phyloP scores from a whole-genome alignment of 2,888 invertebrate species.

The Drosophila gaucha region DNA sequence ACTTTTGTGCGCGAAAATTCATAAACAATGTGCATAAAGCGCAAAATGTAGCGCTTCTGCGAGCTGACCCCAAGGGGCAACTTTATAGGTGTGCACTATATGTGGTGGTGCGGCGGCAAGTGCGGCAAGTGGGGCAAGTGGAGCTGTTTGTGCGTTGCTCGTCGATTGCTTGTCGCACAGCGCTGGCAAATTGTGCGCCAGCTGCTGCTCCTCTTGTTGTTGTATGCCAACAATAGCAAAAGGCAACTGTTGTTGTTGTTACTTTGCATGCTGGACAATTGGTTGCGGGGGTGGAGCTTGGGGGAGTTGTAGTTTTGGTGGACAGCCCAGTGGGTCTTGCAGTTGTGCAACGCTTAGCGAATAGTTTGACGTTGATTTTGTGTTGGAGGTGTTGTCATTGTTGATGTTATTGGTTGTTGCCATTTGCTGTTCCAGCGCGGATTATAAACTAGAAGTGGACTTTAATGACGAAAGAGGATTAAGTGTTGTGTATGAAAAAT shows the following conservation, averaged over 20 bases:
- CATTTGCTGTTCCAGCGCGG: conserved; percentile 19
- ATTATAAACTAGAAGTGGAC: conserved; percentile 18
- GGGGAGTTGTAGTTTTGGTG: neutral
- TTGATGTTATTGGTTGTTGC: conserved; percentile 32
- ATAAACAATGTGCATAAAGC: conserved; percentile 78
- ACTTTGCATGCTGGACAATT: conserved; percentile 35
- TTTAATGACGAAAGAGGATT: conserved; percentile 10
- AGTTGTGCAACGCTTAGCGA: conserved; percentile 37
- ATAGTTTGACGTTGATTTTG: conserved; percentile 42
- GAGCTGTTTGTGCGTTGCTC: conserved; percentile 19
- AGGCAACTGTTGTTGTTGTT: conserved; percentile 35
- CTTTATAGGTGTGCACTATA: conserved; percentile 18
- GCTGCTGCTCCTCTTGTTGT: conserved; percentile 36
- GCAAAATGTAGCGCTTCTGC: conserved; percentile 77
- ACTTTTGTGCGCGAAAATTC: conserved; percentile 78
- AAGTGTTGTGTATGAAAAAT: neutral
- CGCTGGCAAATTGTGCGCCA: conserved; percentile 65
- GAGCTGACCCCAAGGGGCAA: conserved; percentile 45
- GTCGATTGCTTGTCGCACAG: conserved; percentile 53
- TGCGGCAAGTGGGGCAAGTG: neutral
- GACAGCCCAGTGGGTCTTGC: conserved; percentile 22
- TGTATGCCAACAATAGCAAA: conserved; percentile 47
- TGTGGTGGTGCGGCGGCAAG: neutral
- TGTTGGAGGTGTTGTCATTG: conserved; percentile 48
- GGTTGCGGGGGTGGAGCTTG: neutral